A percentile compares a stretch with the other conserved stretches of the same genome.
Evolutionary conservation across 30 jellyfish, hydroid and myxozoan species (phyloP).

Genomic region (Sanderia malayensis): DNA sequence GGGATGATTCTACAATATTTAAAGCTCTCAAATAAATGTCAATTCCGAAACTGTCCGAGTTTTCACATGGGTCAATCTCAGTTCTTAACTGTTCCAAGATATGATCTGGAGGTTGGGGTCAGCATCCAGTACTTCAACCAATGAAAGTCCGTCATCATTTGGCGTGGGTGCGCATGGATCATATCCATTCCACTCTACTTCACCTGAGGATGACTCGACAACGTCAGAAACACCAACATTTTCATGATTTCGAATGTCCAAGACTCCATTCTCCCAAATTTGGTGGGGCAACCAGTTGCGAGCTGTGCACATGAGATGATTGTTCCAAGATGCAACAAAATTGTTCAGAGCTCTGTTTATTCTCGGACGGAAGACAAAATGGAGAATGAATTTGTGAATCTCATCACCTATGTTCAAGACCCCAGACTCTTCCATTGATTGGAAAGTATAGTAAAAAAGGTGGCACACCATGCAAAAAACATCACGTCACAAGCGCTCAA

Average conservation of each 20-base stretch:
- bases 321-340: conserved; percentile 44
- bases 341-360: conserved; percentile 22
- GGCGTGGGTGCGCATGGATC: conserved; percentile 38
- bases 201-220: conserved; percentile 1
- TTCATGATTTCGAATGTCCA: conserved; percentile 27
- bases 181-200: conserved; percentile 40
- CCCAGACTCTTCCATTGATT: conserved; percentile 46
- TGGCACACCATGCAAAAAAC: conserved; percentile 34
- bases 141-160: conserved; percentile 18
- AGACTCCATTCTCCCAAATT: conserved; percentile 45
- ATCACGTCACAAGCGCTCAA: no score
- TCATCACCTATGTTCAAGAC: conserved; percentile 21
- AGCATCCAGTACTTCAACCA: conserved; percentile 28
- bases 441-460: conserved; percentile 30
- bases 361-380: conserved; percentile 38
- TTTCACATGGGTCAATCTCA: conserved; percentile 34
- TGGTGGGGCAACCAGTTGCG: conserved; percentile 44
- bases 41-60: conserved; percentile 21
- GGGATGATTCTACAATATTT: no score
- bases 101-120: conserved; percentile 30
- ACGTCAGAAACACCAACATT: conserved; percentile 16
- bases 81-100: conserved; percentile 17
- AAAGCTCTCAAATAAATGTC: conserved; percentile 25
- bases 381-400: conserved; percentile 36
- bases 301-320: conserved; percentile 49